Evolutionary conservation across 2,888 invertebrate species (phyloP), one percentile per base, ranked within the genome.

Genomic region (Seira musarum): DNA sequence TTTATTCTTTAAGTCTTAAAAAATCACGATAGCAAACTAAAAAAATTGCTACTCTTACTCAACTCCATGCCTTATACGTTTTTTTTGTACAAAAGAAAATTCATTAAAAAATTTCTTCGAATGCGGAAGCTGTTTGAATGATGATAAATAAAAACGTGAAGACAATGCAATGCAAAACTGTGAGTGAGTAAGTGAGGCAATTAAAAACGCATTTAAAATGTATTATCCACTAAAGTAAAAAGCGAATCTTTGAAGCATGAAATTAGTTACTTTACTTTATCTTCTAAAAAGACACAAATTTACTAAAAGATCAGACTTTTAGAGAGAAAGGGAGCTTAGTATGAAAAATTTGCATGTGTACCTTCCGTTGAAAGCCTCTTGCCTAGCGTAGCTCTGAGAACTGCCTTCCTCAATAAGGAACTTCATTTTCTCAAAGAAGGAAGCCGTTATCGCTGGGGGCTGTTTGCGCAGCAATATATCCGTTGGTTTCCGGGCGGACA

Each of bases 321-420:
- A 66, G 63, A 72, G 13, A n/a, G n/a, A n/a, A n/a, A n/a, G n/a
- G n/a, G n/a, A n/a, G 67, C n/a, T 46, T 61, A 66, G 40, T 53
- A 60, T 17, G 35, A 46, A 25, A 65, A 60, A 24, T 8, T 15
- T 1, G 53, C 17, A 89, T 93, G 91, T 35, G 46, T 92, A 98
- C 98, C 97, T 98, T 91, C 97, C 97, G 90, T 98, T 98, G 91
- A 99, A 99, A 40, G 96, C 96, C 89, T 96, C 96, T 88, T 95
- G 93, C 87, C 96, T 94, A 10, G 99, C 97, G 90, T 98, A 99
- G 90, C 96, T 97, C 90, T 99, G 99, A 71, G 99, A 93, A 89
- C 98, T 98, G 88, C 97, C 97, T 89, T 98, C 97, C 89, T 99
- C 98, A 86, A 99, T 97, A 85, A 99, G 92, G 91, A 99, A 99